Base-by-base conservation (phyloP, 1,140 invertebrate species). In the Hylaeus volcanicus region DNA sequence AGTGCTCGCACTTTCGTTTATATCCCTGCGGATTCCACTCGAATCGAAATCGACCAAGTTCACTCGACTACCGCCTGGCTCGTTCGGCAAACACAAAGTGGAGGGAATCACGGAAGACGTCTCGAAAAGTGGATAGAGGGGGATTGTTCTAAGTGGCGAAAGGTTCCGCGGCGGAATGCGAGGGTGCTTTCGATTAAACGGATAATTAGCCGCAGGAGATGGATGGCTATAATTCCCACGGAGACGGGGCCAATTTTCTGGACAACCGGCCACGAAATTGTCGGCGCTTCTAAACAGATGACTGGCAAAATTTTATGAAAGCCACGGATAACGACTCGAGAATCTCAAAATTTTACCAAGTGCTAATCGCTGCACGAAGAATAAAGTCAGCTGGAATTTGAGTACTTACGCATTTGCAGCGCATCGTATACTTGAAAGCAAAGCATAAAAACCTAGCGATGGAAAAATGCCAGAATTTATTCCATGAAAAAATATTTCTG, bases 121-220 rank as follows among this genome's bases (percentile, higher is more conserved):
- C 65, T 68, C 43, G 65, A 51, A 68, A 68, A n/a, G 65, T 63
- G 45, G 65, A 48, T 68, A 51, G 65, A 68, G 41, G 65, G 41
- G 65, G 65, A 68, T 68, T 51, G 65, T 68, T 51, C 37, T 56
- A 63, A 63, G 61, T 39, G 61, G 61, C 61, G 61, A 41, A 63
- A 63, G 58, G 56, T 56, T 37, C 11, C 39, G 26, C 53, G 39
- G 70, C 14, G 45, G 56, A 72, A 26, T 41, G 41, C 70, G 58
- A 39, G 56, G 71, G 60, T 48, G 45, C 58, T 63, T 63, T 63
- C 58, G 71, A 74, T 74, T 74, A 74, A 74, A 45, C 71, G 71
- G 71, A 58, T 74, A 74, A 74, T 74, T 74, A 74, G 58, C 56
- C 71, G 9, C 71, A 11, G 71, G 71, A 74, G 71, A 74, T 74